A percentile compares a stretch with the other conserved stretches of the same genome.
Conservation (phyloP, 2,888 invertebrate genomes). For the Eretmocerus hayati region DNA sequence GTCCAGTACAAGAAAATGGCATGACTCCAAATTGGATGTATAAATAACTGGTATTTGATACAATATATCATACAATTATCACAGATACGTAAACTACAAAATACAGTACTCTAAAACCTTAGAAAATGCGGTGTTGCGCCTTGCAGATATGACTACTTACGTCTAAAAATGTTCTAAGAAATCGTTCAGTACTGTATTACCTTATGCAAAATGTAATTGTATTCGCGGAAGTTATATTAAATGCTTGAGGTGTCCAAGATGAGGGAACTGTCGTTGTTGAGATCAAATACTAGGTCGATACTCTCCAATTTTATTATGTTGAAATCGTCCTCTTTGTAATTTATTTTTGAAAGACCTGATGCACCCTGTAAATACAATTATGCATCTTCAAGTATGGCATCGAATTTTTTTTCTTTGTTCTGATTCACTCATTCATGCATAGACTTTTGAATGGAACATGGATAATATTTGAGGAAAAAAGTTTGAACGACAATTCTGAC, state of each 20-base stretch:
- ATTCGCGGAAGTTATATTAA: neutral
- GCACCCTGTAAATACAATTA: conserved; percentile 10
- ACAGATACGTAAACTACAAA: conserved; percentile 46
- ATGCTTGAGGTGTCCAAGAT: conserved; percentile 16
- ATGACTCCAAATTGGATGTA: no score
- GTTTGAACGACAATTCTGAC: neutral
- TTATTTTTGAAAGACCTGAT: conserved; percentile 8
- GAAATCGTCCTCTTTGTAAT: conserved; percentile 11
- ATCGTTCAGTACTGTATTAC: conserved; percentile 23
- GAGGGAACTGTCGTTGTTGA: conserved; percentile 13
- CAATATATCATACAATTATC: conserved; percentile 33
- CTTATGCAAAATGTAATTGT: conserved; percentile 7
- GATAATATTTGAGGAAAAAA: neutral
- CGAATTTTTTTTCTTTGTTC: no score
- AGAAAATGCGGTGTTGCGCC: conserved; percentile 33
- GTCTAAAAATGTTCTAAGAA: no score
- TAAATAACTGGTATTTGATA: conserved; percentile 30
- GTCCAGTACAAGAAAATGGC: no score
- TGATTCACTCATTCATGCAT: no score
- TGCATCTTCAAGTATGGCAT: no score
- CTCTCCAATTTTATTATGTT: conserved; percentile 14
- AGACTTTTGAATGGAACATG: no score
- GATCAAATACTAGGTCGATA: conserved; percentile 11
- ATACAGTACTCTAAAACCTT: conserved; percentile 31
- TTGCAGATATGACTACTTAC: conserved; percentile 6